These are phyloP conservation scores for Troides oblongomaculatus DNA, from an alignment of 2,888 invertebrate species.

Conservation along the genomic window DNA sequence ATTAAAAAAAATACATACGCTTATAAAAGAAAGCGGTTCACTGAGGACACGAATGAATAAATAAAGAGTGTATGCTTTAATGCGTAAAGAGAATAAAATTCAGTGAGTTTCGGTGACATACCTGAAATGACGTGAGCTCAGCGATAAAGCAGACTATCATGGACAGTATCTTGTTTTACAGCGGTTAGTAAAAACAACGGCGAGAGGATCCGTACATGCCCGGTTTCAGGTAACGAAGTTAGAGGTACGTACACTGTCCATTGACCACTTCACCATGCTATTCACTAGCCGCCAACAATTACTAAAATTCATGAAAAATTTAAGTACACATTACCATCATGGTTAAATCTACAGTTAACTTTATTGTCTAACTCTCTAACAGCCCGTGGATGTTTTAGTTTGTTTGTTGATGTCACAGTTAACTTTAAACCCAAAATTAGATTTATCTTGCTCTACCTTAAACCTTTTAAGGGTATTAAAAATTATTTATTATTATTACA, in stretches of 20 bases:
- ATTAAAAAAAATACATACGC: too few relatives aligned
- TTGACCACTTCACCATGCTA: slow-evolving; percentile 11
- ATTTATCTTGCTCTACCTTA: too few relatives aligned
- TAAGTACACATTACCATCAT: background rate
- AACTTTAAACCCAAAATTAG: too few relatives aligned
- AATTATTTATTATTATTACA: background rate
- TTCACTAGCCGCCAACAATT: slow-evolving; percentile 1
- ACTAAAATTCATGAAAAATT: background rate
- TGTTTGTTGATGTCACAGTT: too few relatives aligned
- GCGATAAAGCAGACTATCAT: slow-evolving; percentile 79
- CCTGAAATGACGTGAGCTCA: slow-evolving; percentile 78
- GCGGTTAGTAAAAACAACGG: slow-evolving; percentile 71
- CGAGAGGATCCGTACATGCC: slow-evolving; percentile 71
- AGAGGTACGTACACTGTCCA: slow-evolving; percentile 43
- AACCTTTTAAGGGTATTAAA: background rate
- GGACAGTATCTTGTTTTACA: slow-evolving; percentile 68
- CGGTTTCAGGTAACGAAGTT: slow-evolving; percentile 45
- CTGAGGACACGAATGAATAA: too few relatives aligned
- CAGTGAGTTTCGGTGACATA: slow-evolving; percentile 45
- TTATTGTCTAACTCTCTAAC: background rate
- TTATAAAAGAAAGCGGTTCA: too few relatives aligned
- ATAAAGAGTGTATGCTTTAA: background rate
- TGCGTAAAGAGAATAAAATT: background rate
- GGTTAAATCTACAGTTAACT: background rate
- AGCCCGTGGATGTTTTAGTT: too few relatives aligned